Evolutionary conservation across 1,140 invertebrate genomes (phyloP).

Genomic region (Bombus superbus): DNA sequence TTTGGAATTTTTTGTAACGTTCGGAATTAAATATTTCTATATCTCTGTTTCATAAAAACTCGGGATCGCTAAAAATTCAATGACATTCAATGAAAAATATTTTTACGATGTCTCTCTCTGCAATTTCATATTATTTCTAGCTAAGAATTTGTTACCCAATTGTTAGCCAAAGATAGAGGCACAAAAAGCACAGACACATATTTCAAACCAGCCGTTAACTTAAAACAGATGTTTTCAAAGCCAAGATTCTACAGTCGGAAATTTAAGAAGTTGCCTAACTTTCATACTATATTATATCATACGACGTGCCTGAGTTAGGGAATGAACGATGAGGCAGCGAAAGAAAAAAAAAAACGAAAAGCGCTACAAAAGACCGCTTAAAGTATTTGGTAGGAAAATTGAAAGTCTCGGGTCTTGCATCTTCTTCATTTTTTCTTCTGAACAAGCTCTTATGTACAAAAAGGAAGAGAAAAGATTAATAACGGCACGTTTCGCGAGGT

Average conservation of each 20-base stretch:
- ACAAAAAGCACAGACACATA: too few species aligned
- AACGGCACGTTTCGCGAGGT: background rate
- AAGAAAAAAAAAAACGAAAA: background rate
- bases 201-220: background rate
- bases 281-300: background rate
- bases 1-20: too few species aligned
- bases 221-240: background rate
- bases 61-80: too few species aligned
- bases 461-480: constrained; percentile 21
- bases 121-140: too few species aligned
- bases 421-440: background rate
- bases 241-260: background rate
- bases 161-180: too few species aligned
- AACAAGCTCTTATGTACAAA: background rate
- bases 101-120: too few species aligned
- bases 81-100: too few species aligned
- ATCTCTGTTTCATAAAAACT: too few species aligned
- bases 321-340: background rate
- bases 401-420: background rate
- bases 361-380: background rate
- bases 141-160: too few species aligned
- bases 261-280: background rate
- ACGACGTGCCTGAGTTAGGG: background rate
- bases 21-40: too few species aligned
- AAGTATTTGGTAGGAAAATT: constrained; percentile 24